These are phyloP conservation scores for Siphlonurus alternatus DNA, from an alignment of 2,888 invertebrate species.

Conservation along the genomic window DNA sequence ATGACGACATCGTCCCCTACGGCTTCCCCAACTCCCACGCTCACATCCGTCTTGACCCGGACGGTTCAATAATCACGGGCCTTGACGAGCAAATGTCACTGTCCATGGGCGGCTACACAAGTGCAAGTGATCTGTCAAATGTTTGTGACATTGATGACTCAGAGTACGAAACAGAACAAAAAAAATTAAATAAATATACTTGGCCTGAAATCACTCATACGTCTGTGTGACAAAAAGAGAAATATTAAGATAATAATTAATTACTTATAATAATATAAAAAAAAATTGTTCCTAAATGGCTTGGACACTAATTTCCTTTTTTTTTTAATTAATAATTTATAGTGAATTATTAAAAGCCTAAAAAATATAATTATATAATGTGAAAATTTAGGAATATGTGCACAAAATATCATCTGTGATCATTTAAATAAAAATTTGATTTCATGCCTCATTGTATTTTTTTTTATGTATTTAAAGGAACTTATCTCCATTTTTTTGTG, in stretches of 20 bases:
- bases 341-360: background rate
- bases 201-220: slow-evolving; percentile 29
- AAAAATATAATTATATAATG: background rate
- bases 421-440: background rate
- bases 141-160: slow-evolving; percentile 82
- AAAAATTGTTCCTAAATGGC: background rate
- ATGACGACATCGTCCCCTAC: slow-evolving; percentile 31
- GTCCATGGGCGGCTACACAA: slow-evolving; percentile 44
- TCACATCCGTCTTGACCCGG: slow-evolving; percentile 24
- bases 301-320: background rate
- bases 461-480: background rate
- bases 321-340: background rate
- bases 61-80: slow-evolving; percentile 13
- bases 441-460: background rate
- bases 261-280: too few relatives aligned
- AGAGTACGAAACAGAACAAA: slow-evolving; percentile 43
- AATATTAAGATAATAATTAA: too few relatives aligned
- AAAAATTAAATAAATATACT: slow-evolving; percentile 23
- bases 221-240: slow-evolving; percentile 24
- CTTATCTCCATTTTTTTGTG: background rate
- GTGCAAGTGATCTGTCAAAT: slow-evolving; percentile 74
- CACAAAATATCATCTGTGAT: background rate
- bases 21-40: slow-evolving; percentile 26
- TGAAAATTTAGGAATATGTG: background rate
- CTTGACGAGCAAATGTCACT: slow-evolving; percentile 55